Evolutionary conservation across 2,797 vertebrate species (phyloP), one percentile per base, ranked within the genome.

Genomic region (Gouania willdenowi): DNA sequence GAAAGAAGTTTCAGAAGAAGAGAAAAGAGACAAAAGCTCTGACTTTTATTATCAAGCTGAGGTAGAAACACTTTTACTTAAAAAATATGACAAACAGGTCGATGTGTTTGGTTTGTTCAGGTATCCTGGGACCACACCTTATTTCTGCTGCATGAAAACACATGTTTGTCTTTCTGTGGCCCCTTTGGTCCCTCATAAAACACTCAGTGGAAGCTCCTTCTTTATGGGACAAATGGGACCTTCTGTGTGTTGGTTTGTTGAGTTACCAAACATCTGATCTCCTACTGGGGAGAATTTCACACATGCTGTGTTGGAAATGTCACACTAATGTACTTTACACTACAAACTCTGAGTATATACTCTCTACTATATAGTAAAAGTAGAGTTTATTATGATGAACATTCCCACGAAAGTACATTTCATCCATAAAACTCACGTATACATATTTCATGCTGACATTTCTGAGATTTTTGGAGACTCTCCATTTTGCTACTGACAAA

Each of bases 221-320:
- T 81, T 78, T 72, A 75, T 66, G 67, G 60, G 53, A 50, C 67
- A 71, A 66, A 56, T 59, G 73, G 69, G 70, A 75, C 58, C 71
- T 76, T 45, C 51, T 47, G 57, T 57, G 44, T 20, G 38, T 28
- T 3, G 18, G 31, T 38, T 62, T 41, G 42, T 64, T 57, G 64
- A 63, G 59, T 43, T 60, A 69, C 66, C 60, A 42, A 27, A 39
- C 66, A 54, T 47, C 58, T 53, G 51, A 68, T 60, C 54, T 59
- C 26, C 30, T 50, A 50, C 58, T 71, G 51, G 67, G 60, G 40
- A 15, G n/a, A n/a, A n/a, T n/a, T n/a, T n/a, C n/a, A n/a, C n/a
- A n/a, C n/a, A n/a, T n/a, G n/a, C n/a, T n/a, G n/a, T n/a, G n/a
- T n/a, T n/a, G n/a, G n/a, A n/a, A n/a, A n/a, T n/a, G n/a, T n/a